phyloP scores from a whole-genome alignment of 2,797 vertebrate species.

The Oreochromis mossambicus region DNA sequence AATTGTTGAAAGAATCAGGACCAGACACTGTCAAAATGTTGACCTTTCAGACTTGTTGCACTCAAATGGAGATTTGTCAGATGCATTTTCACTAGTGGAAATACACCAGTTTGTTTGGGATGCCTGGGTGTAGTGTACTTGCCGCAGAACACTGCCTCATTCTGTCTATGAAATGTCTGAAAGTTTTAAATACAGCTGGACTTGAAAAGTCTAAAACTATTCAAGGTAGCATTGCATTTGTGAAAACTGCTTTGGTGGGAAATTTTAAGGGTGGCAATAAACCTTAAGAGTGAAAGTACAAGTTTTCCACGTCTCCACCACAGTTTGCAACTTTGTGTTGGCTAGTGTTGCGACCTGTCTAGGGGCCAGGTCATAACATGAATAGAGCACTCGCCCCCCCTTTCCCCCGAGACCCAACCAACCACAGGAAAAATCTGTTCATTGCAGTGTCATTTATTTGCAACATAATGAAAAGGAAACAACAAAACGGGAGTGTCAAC shows the following conservation, averaged over 20 bases:
- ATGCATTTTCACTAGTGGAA: neutral
- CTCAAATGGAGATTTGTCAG: neutral
- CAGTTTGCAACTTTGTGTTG: neutral
- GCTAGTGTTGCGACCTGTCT: neutral
- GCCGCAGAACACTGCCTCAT: neutral
- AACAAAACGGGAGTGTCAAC: neutral
- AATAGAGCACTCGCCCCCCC: neutral
- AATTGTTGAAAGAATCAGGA: neutral
- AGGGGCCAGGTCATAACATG: neutral
- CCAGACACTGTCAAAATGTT: neutral
- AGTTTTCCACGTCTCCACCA: neutral
- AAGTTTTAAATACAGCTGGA: neutral
- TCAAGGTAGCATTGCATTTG: neutral
- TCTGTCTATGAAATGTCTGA: neutral
- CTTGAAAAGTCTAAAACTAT: neutral
- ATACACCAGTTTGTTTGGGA: neutral
- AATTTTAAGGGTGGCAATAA: neutral
- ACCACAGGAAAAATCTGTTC: neutral
- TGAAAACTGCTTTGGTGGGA: neutral
- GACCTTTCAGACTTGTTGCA: neutral
- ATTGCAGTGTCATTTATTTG: neutral
- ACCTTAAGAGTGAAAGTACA: neutral
- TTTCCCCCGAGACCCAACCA: neutral
- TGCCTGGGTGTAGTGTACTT: neutral
- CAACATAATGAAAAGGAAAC: neutral